Conservation (phyloP, 2,797 vertebrate genomes). For the Emys orbicularis region DNA sequence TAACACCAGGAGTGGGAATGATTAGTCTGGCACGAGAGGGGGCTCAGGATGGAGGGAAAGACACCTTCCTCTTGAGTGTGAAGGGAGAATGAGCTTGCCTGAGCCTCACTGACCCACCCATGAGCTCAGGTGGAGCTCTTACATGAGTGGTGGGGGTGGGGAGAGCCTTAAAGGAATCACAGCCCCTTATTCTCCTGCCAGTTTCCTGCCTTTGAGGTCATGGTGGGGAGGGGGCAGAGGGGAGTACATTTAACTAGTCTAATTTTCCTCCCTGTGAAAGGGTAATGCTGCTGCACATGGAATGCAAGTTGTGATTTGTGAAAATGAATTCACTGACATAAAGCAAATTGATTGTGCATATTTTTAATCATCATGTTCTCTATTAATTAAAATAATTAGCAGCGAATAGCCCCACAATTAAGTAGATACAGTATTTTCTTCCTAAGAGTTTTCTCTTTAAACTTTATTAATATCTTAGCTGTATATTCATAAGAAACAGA, state of each 20-base stretch:
- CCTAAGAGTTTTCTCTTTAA: slow-evolving; percentile 71
- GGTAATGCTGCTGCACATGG: not conserved
- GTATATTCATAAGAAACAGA: slow-evolving; percentile 71
- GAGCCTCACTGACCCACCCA: not conserved
- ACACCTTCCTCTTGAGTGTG: not conserved
- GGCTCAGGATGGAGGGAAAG: not conserved
- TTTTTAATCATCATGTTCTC: slow-evolving; percentile 29
- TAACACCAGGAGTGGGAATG: not conserved
- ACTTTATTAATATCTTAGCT: slow-evolving; percentile 73
- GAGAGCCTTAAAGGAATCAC: not conserved
- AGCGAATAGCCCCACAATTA: slow-evolving; percentile 59
- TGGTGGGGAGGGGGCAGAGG: not conserved
- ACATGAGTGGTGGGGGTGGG: not conserved
- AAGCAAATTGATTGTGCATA: not conserved
- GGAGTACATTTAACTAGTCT: not conserved
- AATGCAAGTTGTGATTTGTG: not conserved
- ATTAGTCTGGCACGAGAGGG: not conserved
- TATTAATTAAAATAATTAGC: slow-evolving; percentile 61
- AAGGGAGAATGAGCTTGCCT: not conserved
- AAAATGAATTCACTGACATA: slow-evolving; percentile 34
- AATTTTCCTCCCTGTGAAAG: slow-evolving; percentile 25
- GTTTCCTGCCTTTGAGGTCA: not conserved
- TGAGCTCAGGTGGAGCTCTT: not conserved
- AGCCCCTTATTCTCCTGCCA: not conserved
- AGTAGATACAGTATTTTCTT: slow-evolving; percentile 63